Percentiles rank a stretch among this genome's conserved stretches.
phyloP scores from a whole-genome alignment of 1,140 invertebrate genomes.

The Gyrodactylus salaris region DNA sequence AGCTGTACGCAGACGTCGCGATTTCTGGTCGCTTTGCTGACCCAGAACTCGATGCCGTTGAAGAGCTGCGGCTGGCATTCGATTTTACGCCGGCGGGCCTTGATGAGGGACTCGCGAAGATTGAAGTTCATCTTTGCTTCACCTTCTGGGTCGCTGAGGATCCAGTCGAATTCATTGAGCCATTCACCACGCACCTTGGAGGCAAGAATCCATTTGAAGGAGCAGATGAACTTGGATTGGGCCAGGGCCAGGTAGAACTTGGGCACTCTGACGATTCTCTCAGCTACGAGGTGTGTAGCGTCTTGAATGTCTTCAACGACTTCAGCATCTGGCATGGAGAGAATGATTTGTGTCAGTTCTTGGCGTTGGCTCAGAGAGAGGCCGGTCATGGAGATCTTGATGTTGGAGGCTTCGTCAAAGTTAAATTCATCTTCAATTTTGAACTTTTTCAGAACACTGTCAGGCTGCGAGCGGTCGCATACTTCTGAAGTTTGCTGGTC shows the following conservation, averaged over 20 bases:
- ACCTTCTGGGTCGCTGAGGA: neutral
- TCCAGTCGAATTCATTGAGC: neutral
- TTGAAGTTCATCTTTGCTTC: neutral
- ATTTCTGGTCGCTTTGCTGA: neutral
- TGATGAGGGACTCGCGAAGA: neutral
- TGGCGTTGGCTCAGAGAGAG: neutral
- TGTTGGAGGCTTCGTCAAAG: too few relatives aligned
- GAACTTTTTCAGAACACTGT: too few relatives aligned
- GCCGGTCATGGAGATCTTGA: neutral
- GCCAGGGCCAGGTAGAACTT: neutral
- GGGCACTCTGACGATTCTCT: neutral
- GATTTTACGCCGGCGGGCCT: neutral
- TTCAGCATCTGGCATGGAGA: neutral
- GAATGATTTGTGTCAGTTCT: neutral
- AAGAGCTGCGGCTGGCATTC: neutral
- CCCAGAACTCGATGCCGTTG: neutral
- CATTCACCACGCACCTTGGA: neutral
- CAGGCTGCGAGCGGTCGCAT: neutral
- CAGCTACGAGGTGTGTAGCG: neutral
- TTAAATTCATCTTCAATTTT: too few relatives aligned
- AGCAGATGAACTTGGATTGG: neutral
- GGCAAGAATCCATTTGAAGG: neutral
- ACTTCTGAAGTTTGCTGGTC: neutral
- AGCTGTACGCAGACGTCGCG: neutral
- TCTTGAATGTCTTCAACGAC: neutral